Percentiles rank a stretch among this genome's conserved stretches.
These are phyloP conservation scores for Cyphomyrus discorhynchus DNA, from an alignment of 2,113 vertebrate genomes.

Conservation along the genomic window DNA sequence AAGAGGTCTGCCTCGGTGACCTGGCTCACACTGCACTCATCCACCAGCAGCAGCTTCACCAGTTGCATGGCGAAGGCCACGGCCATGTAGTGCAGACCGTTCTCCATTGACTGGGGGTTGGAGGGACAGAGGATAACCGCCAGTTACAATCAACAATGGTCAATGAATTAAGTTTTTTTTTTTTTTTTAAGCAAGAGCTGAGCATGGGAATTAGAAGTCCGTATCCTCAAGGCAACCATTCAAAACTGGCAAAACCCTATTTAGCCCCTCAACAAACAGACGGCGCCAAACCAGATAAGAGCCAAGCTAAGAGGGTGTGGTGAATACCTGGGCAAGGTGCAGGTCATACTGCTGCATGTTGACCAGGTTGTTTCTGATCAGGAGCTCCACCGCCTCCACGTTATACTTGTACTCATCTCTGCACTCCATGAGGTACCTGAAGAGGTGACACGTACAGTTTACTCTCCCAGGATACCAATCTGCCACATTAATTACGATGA, in stretches of 20 bases:
- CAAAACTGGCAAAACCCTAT: not conserved
- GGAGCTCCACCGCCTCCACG: conserved; percentile 90
- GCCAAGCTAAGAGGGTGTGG: not conserved
- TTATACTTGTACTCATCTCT: conserved; percentile 99
- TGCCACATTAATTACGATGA: not conserved
- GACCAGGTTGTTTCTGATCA: conserved; percentile 92
- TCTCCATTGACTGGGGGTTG: conserved; percentile 85
- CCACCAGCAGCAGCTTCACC: conserved; percentile 92
- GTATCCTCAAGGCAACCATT: not conserved
- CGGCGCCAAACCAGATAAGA: not conserved
- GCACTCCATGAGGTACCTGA: conserved; percentile 93
- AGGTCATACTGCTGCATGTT: conserved; percentile 99
- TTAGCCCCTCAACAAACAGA: not conserved
- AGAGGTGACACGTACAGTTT: not conserved
- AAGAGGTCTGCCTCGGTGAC: conserved; percentile 95
- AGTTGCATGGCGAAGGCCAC: conserved; percentile 98
- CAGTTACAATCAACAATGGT: not conserved
- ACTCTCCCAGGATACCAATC: not conserved
- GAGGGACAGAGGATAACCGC: not conserved
- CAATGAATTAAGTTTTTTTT: not conserved
- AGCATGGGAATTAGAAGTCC: not conserved
- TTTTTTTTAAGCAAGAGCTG: not conserved
- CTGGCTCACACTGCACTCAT: conserved; percentile 88
- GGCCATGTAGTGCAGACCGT: conserved; percentile 97
- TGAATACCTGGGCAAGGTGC: conserved; percentile 88